Base-by-base conservation (phyloP, 1,140 invertebrate species). In the Ostrea edulis region DNA sequence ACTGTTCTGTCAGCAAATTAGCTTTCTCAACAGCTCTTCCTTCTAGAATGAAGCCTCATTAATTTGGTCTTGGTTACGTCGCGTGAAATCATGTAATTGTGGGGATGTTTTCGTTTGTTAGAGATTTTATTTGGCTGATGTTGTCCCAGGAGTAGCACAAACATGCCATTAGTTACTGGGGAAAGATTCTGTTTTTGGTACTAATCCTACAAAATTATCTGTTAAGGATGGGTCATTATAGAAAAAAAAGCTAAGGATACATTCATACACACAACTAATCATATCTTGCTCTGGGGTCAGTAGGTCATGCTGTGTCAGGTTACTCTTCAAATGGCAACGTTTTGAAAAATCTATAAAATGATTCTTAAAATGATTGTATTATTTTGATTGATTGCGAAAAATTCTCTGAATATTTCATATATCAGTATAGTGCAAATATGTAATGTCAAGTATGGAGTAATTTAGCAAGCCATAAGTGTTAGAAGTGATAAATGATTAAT, bases 21-120 rank as follows among this genome's bases (percentile, higher is more conserved):
- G 68, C 68, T 17, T 25, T 77, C 68, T 77, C 68, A 77, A 77
- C 68, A 29, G 68, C 68, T 77, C 68, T 77, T 77, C 68, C 22
- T 35, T 25, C 68, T 77, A 77, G 29, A 77, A 77, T 77, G 29
- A 77, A 77, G 68, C 22, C 68, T 77, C 25, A 77, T 77, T 77
- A 77, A 77, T 77, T 77, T 77, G 68, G 12, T 77, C 68, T 77
- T 4, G 22, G 68, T 77, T 77, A 77, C 68, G 25, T 77, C 35
- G 68, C 68, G 68, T 77, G 68, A 77, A 77, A 77, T 77, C 68
- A 35, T 77, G 68, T 77, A 77, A 77, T 77, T 77, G 68, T 77
- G 8, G 25, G 25, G 9, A 77, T 14, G 5, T 77, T 77, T 29
- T 77, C 68, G 14, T 62, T 77, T 77, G 29, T 25, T 12, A 77